Base-by-base conservation (phyloP, 2,888 invertebrate genomes). In the Catocala fraxini region DNA sequence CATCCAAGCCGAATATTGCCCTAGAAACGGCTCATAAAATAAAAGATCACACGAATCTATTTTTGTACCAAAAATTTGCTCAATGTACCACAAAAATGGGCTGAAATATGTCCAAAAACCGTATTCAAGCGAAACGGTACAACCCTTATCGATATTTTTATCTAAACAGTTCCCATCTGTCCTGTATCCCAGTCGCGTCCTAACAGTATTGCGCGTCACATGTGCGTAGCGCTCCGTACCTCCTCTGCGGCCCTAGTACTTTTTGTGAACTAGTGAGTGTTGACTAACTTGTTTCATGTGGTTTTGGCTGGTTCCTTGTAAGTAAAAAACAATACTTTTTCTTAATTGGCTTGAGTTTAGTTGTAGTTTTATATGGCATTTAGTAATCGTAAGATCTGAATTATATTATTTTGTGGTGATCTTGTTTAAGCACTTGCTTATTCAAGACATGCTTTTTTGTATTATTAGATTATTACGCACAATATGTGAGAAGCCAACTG, bases 211-310 rank as follows among this genome's bases (percentile, higher is more conserved):
- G 71, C 68, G 65, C 59, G 62, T 60, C 73, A 75, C 81, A 75
- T 77, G 79, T 81, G 71, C 63, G 59, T 43, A 65, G 71, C 71
- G 77, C 78, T 70, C 80, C 71, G 76, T 70, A 68, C 25, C 61
- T 62, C 51, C 66, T 71, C 70, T 85, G 82, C 39, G 59, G 46
- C 59, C 85, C 86, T 86, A 62, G 84, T 87, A 85, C 80, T 70
- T 75, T 62, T 71, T 71, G 74, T 77, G 73, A 76, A 73, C 69
- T 73, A 72, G 76, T 80, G 77, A 60, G 65, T 66, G 70, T 63
- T 34, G 12, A 51, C 25, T 49, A 13, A 57, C 41, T 53, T 63
- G 62, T 79, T 76, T 65, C 56, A 45, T 66, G 68, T 70, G 60
- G 59, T 66, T 67, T 75, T 68, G 47, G 47, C 56, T 62, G 42